Base-by-base conservation (phyloP, 1,140 invertebrate species). In the Drosophila ironensis region DNA sequence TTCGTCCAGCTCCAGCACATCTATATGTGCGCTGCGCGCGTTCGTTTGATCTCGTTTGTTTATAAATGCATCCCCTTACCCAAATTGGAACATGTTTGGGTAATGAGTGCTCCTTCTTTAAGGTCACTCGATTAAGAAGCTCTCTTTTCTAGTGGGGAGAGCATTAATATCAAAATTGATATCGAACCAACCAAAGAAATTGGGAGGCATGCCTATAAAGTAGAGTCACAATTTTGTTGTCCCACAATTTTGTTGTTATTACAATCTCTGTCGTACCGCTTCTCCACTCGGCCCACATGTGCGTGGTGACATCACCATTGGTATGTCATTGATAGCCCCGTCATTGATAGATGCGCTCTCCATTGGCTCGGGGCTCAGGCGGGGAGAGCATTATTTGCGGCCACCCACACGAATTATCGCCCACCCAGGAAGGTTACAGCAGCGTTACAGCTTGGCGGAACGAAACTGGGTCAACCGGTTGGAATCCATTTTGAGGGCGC, bases 291-390 rank as follows among this genome's bases (percentile, higher is more conserved):
- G 33, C 22, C 27, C 11, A 12, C 20, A 17, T 50, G 22, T 16
- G n/a, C n/a, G 3, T 30, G 38, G 53, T 82, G 78, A 77, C 78
- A 82, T 84, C 78, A 63, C 45, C 56, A 84, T 60, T 60, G 12
- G 30, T 12, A 28, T 12, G 50, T 27, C 22, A 28, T 38, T 54
- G 41, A 28, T 56, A n/a, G n/a, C n/a, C n/a, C n/a, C n/a, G n/a
- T n/a, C 19, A 57, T 56, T 54, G 24, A n/a, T n/a, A n/a, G 41
- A 56, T 28, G 47, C 41, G 25, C 28, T 67, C 40, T 53, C 40
- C 40, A 22, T 37, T 9, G 12, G 47, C 14, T 16, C 12, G 6
- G 30, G 12, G 30, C 11, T 3, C 30, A 14, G 7, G 17, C 22
- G 37, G 25, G n/a, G 14, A 40, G 47, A 30, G 42, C 5, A 17